A percentile compares a stretch with the other conserved stretches of the same genome.
Evolutionary conservation across 2,113 vertebrate genomes (phyloP).

Genomic region (Origma solitaria): DNA sequence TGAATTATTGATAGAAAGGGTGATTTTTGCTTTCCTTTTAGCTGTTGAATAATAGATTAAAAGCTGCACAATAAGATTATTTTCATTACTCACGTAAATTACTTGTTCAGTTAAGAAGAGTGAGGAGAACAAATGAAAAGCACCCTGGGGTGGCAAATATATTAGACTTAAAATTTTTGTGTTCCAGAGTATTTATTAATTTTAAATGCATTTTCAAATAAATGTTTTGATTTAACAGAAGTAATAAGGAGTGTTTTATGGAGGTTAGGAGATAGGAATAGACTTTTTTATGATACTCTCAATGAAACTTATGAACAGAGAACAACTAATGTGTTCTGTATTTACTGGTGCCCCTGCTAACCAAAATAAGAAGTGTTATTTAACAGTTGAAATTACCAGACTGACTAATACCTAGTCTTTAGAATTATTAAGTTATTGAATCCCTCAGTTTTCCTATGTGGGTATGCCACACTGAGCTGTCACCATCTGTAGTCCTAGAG

Average conservation of each 20-base stretch:
- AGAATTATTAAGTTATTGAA: not conserved
- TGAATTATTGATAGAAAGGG: conserved; percentile 54
- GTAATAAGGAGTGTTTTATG: not conserved
- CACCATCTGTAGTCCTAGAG: not conserved
- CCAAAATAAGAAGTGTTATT: not conserved
- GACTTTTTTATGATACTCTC: not conserved
- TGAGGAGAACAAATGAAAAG: not conserved
- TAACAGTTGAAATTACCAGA: not conserved
- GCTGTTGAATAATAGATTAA: conserved; percentile 56
- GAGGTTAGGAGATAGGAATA: not conserved
- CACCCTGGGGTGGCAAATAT: not conserved
- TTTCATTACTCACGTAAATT: not conserved
- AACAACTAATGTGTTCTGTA: not conserved
- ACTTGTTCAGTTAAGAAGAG: not conserved
- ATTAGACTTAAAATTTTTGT: not conserved
- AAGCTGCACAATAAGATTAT: conserved; percentile 18
- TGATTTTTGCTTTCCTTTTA: conserved; percentile 26
- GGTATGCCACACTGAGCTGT: not conserved
- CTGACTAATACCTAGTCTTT: not conserved
- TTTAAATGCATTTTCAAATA: not conserved
- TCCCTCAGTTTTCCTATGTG: not conserved
- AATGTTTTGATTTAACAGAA: not conserved
- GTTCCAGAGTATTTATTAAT: not conserved
- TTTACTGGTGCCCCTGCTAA: not conserved
- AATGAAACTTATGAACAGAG: not conserved